Percentiles rank a stretch among this genome's conserved stretches.
Conservation (phyloP, 2,888 invertebrate genomes). For the Sialis lutaria region DNA sequence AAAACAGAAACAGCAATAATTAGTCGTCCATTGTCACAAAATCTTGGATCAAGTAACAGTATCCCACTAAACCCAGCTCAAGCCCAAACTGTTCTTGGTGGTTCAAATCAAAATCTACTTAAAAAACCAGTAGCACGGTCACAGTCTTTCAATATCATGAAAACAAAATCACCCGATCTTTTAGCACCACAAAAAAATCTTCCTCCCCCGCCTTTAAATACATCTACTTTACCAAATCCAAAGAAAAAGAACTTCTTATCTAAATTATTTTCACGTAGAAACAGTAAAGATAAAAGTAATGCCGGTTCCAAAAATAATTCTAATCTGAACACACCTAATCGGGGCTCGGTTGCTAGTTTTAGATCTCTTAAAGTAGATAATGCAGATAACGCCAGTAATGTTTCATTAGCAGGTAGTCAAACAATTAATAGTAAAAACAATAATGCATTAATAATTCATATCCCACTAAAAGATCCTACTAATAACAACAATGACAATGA, state of each 20-base stretch:
- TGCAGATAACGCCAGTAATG: not conserved
- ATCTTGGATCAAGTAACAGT: conserved; percentile 12
- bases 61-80: conserved; percentile 13
- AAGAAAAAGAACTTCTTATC: conserved; percentile 45
- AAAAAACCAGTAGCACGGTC: conserved; percentile 16
- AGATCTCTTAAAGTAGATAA: conserved; percentile 19
- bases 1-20: conserved; percentile 30
- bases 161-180: conserved; percentile 10
- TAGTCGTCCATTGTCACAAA: conserved; percentile 9
- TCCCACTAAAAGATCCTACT: conserved; percentile 38
- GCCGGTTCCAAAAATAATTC: conserved; percentile 10
- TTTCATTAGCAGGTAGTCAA: conserved; percentile 1
- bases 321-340: conserved; percentile 4
- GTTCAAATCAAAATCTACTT: conserved; percentile 13
- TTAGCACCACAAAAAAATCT: conserved; percentile 33
- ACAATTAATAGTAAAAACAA: conserved; percentile 18
- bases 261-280: conserved; percentile 39
- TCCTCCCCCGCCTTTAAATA: conserved; percentile 29
- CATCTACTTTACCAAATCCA: conserved; percentile 30
- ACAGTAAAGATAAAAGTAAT: conserved; percentile 30
- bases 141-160: conserved; percentile 18
- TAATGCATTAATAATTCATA: conserved; percentile 44
- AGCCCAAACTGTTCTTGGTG: conserved; percentile 13
- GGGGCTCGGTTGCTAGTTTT: conserved; percentile 15
- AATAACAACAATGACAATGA: conserved; percentile 8